Conservation (phyloP, 2,113 vertebrate species). For the Clupea harengus region DNA sequence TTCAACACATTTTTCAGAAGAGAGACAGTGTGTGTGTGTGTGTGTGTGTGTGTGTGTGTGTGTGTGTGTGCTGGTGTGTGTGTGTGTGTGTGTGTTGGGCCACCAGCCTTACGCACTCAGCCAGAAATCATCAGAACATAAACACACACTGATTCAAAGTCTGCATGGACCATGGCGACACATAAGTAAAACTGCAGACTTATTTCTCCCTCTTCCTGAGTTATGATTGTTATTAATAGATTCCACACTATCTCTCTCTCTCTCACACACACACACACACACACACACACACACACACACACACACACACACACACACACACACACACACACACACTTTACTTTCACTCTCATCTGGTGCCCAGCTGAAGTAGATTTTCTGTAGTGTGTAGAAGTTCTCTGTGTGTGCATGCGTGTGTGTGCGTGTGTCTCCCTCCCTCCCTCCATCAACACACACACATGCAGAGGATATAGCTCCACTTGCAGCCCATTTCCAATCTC, state of each 20-base stretch:
- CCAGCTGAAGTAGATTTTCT: constrained; percentile 45
- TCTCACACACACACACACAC: neutral
- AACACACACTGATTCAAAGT: constrained; percentile 14
- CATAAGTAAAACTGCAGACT: constrained; percentile 15
- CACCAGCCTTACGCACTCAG: neutral
- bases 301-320: constrained; percentile 11
- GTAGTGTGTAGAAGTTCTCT: neutral
- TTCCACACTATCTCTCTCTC: neutral
- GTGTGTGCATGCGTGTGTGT: neutral
- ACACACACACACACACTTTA: constrained; percentile 10
- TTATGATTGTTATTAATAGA: constrained; percentile 45
- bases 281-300: neutral
- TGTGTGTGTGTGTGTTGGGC: neutral
- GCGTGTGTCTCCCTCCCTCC: constrained; percentile 31
- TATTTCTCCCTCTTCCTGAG: neutral
- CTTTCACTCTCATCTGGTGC: constrained; percentile 44
- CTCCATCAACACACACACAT: constrained; percentile 32
- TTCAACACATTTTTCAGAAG: no score
- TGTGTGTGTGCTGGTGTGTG: neutral
- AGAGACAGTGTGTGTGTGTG: neutral
- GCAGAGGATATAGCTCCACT: constrained; percentile 35
- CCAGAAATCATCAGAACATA: constrained; percentile 17
- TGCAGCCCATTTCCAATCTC: constrained; percentile 31
- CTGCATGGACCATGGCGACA: constrained; percentile 21
- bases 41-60: neutral